These are phyloP conservation scores for Monochamus alternatus DNA, from an alignment of 2,888 invertebrate species.

Conservation along the genomic window DNA sequence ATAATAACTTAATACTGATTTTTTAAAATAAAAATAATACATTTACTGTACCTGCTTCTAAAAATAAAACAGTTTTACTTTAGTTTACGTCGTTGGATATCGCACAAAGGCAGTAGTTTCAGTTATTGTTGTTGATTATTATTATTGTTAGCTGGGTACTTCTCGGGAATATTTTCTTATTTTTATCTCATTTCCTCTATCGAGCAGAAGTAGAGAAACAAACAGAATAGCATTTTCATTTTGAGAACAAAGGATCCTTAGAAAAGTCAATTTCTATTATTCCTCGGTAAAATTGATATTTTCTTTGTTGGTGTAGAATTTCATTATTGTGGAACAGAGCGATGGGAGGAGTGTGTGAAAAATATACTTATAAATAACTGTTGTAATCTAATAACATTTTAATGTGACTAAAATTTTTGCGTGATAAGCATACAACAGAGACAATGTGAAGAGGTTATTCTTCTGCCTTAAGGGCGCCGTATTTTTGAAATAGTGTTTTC, in stretches of 20 bases:
- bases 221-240: conserved; percentile 26
- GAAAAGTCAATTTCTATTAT: conserved; percentile 19
- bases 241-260: conserved; percentile 24
- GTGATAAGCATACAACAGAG: no score
- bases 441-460: no score
- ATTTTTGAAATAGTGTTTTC: no score
- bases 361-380: neutral
- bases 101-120: conserved; percentile 15
- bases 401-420: no score
- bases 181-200: conserved; percentile 27
- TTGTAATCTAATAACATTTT: neutral
- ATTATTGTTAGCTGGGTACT: conserved; percentile 23
- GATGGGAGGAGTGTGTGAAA: neutral
- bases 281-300: conserved; percentile 24
- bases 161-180: conserved; percentile 19
- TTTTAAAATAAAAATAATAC: conserved; percentile 13
- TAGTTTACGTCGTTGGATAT: conserved; percentile 16
- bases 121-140: conserved; percentile 29
- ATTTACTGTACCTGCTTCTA: no score
- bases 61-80: conserved; percentile 21
- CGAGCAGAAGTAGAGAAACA: conserved; percentile 22
- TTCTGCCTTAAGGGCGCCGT: no score
- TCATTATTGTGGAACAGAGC: no score
- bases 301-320: conserved; percentile 26
- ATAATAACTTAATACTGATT: neutral